Percentiles rank a stretch among this genome's conserved stretches.
phyloP scores from a whole-genome alignment of 1,140 invertebrate genomes.

The Zaprionus tsacasi region DNA sequence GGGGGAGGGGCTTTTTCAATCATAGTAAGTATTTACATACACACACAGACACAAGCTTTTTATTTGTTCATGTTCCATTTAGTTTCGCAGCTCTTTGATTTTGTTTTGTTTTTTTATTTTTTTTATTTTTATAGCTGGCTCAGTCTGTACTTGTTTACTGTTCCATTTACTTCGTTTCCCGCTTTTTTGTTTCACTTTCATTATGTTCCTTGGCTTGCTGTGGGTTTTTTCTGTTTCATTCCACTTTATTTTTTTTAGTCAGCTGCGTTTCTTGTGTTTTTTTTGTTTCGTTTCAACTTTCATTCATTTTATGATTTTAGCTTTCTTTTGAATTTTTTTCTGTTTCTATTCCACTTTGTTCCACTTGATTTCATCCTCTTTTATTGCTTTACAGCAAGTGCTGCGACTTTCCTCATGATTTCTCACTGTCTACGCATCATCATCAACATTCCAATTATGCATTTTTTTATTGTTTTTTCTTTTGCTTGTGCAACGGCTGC shows the following conservation, averaged over 20 bases:
- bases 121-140: neutral
- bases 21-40: neutral
- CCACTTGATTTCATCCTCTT: neutral
- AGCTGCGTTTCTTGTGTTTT: neutral
- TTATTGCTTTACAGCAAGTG: neutral
- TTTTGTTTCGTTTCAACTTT: neutral
- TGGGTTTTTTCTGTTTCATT: neutral
- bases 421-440: neutral
- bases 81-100: neutral
- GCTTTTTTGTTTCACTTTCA: neutral
- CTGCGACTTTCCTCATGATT: neutral
- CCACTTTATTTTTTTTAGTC: neutral
- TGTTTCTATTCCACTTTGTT: conserved; percentile 2
- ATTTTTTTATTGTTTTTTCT: conserved; percentile 30
- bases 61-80: neutral
- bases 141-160: neutral
- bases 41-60: neutral
- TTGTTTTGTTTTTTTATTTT: neutral
- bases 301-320: neutral
- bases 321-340: neutral
- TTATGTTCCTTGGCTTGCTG: too few relatives aligned
- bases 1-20: neutral
- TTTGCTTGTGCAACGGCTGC: neutral
- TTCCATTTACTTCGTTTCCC: neutral
- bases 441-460: conserved; percentile 20